These are phyloP conservation scores for Calcarius lapponicus DNA, from an alignment of 2,797 vertebrate genomes.

Conservation along the genomic window DNA sequence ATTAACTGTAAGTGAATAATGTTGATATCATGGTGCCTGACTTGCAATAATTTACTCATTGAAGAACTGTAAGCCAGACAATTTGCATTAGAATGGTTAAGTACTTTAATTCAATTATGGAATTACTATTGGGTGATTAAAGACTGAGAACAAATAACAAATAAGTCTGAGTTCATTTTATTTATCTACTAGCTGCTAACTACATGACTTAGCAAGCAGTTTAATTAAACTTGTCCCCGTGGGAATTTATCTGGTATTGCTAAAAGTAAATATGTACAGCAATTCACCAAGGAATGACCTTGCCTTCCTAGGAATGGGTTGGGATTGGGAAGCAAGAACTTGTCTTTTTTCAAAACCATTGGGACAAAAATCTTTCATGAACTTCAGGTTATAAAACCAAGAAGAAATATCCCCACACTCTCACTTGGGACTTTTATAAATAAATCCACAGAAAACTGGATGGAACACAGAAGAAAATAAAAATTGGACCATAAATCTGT, in stretches of 20 bases:
- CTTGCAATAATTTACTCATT: background rate
- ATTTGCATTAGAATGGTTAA: constrained; percentile 48
- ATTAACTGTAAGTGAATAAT: background rate
- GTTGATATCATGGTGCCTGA: background rate
- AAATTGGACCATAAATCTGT: background rate
- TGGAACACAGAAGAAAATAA: background rate
- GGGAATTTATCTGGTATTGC: background rate
- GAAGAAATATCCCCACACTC: background rate
- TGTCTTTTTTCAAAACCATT: background rate
- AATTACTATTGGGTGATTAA: constrained; percentile 48
- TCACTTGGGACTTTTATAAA: background rate
- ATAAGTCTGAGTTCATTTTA: background rate
- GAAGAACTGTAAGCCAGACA: background rate
- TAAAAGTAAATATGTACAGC: background rate
- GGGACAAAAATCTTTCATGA: background rate
- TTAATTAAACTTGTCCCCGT: constrained; percentile 6
- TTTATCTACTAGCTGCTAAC: constrained; percentile 23
- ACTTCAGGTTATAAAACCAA: background rate
- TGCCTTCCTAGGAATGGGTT: background rate
- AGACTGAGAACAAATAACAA: constrained; percentile 45
- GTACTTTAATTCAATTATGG: constrained; percentile 64
- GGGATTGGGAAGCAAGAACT: background rate
- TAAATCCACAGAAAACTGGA: background rate
- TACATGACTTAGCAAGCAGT: background rate
- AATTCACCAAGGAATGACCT: background rate